phyloP scores from a whole-genome alignment of 2,797 vertebrate genomes.

The Columba guinea region DNA sequence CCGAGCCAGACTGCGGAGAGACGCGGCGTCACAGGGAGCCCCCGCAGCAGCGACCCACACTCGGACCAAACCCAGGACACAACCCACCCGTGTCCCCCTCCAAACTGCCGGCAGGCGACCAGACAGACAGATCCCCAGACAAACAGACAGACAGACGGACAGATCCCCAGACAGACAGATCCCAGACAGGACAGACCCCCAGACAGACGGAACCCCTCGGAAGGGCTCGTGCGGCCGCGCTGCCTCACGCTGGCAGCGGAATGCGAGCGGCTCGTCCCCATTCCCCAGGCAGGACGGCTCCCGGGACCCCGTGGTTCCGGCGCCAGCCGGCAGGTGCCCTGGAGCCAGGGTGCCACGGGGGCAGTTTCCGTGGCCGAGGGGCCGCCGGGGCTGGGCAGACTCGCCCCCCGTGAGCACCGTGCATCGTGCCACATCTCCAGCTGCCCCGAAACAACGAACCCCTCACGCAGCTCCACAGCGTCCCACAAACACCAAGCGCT shows the following conservation, averaged over 20 bases:
- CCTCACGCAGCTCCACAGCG: accelerated
- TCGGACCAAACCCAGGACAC: not conserved
- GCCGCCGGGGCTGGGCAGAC: not conserved
- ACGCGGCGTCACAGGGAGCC: not conserved
- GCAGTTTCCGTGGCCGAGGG: not conserved
- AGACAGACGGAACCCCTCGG: not conserved
- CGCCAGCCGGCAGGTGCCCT: accelerated
- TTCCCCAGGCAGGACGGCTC: not conserved
- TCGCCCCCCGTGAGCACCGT: not conserved
- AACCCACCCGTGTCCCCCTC: not conserved
- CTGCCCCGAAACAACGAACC: not conserved
- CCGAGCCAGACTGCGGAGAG: conserved; percentile 90
- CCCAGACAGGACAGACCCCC: not conserved
- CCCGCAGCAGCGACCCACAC: accelerated
- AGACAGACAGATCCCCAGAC: not conserved
- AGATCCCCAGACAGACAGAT: not conserved
- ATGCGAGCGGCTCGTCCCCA: accelerated
- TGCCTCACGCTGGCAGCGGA: too few relatives aligned
- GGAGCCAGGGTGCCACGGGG: too few relatives aligned
- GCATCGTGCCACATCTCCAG: not conserved
- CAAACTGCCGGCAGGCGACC: accelerated
- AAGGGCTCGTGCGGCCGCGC: accelerated
- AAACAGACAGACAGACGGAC: too few relatives aligned
- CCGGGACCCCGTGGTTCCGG: accelerated
- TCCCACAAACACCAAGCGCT: not conserved